Evolutionary conservation across 2,888 invertebrate genomes (phyloP).

Genomic region (Frankliniella fusca): DNA sequence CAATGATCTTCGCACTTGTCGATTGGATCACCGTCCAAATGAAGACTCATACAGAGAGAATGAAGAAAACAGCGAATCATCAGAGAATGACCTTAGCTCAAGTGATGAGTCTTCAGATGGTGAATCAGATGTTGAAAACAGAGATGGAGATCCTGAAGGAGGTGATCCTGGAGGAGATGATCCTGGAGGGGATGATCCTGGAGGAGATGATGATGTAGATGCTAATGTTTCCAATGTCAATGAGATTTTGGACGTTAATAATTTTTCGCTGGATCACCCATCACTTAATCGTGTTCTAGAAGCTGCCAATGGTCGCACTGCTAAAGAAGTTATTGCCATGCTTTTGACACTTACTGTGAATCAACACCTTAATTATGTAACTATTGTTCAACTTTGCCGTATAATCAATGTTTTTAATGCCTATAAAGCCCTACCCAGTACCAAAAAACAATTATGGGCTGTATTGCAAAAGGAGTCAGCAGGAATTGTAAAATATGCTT

Average conservation of each 20-base stretch:
- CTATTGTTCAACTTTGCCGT: not conserved
- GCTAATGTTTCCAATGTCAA: not conserved
- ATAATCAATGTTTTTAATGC: not conserved
- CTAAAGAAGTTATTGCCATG: not conserved
- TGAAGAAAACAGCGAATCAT: no score
- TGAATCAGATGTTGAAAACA: no score
- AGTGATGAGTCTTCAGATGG: no score
- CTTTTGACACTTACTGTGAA: not conserved
- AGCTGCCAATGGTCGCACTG: not conserved
- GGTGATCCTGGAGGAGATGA: no score
- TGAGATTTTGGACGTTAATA: not conserved
- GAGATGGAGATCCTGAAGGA: no score
- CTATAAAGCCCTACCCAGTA: not conserved
- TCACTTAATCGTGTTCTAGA: not conserved
- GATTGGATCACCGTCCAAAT: no score
- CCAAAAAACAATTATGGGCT: not conserved
- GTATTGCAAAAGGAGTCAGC: not conserved
- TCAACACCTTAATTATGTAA: not conserved
- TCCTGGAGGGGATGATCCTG: not conserved
- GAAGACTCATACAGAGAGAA: no score
- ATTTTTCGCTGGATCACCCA: not conserved
- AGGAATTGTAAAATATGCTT: not conserved
- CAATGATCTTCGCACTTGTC: no score
- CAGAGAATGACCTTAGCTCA: no score
- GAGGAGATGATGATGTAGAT: not conserved